Evolutionary conservation across 2,888 invertebrate species (phyloP).

Genomic region (Morpho helenor): DNA sequence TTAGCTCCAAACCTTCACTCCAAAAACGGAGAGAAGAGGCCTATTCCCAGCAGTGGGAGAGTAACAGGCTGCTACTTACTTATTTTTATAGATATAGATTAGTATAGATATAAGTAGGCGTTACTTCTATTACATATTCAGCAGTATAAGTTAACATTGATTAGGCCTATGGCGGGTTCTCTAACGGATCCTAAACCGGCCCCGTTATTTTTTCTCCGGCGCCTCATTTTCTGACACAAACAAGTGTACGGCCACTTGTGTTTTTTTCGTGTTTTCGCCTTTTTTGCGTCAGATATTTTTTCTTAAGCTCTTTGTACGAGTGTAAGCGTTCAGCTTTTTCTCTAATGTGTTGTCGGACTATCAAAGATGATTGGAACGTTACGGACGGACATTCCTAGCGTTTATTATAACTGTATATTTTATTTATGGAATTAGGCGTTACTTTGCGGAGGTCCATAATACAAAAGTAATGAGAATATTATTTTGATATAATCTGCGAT

Average conservation of each 20-base stretch:
- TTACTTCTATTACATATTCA: too few relatives aligned
- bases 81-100: too few relatives aligned
- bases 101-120: too few relatives aligned
- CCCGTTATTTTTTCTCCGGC: slow-evolving; percentile 26
- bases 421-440: too few relatives aligned
- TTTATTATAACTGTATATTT: neutral
- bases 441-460: too few relatives aligned
- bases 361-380: slow-evolving; percentile 26
- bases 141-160: too few relatives aligned
- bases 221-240: slow-evolving; percentile 34
- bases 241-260: slow-evolving; percentile 35
- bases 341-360: slow-evolving; percentile 26
- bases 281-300: slow-evolving; percentile 31
- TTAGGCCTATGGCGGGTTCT: slow-evolving; percentile 3
- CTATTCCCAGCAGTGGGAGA: too few relatives aligned
- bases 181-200: slow-evolving; percentile 26
- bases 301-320: slow-evolving; percentile 26
- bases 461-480: too few relatives aligned
- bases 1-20: too few relatives aligned
- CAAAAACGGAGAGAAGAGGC: too few relatives aligned
- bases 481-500: too few relatives aligned
- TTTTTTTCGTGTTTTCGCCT: slow-evolving; percentile 28
- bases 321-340: slow-evolving; percentile 25
- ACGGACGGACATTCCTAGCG: slow-evolving; percentile 2
- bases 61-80: too few relatives aligned